Conservation (phyloP, 1,140 invertebrate genomes). For the Microplitis demolitor region DNA sequence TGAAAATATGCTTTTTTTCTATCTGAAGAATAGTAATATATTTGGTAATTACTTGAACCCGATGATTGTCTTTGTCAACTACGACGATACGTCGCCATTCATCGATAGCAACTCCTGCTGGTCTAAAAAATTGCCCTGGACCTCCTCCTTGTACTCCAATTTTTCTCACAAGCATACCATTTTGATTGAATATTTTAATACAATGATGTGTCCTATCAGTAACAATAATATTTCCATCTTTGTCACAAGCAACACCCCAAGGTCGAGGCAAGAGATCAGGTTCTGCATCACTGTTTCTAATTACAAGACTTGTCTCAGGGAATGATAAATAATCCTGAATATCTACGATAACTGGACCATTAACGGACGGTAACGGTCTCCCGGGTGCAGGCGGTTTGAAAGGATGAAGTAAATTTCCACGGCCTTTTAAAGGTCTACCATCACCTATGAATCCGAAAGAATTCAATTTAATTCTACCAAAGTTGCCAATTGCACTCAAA, state of each 20-base stretch:
- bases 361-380: too few species aligned
- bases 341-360: too few species aligned
- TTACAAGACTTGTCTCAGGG: conserved; percentile 58
- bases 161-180: conserved; percentile 77
- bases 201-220: conserved; percentile 93
- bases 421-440: too few species aligned
- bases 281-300: conserved; percentile 73
- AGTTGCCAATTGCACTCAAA: too few species aligned
- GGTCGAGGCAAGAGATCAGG: conserved; percentile 80
- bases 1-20: too few species aligned
- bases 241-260: conserved; percentile 89
- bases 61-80: conserved; percentile 95
- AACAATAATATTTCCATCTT: conserved; percentile 80
- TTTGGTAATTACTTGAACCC: conserved; percentile 46
- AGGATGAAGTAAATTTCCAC: too few species aligned
- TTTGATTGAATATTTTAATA: conserved; percentile 81
- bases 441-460: too few species aligned
- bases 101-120: conserved; percentile 85
- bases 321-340: too few species aligned
- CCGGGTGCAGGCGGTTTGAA: too few species aligned
- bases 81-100: conserved; percentile 81
- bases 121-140: conserved; percentile 88
- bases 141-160: conserved; percentile 81
- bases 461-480: too few species aligned
- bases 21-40: neutral